phyloP scores from a whole-genome alignment of 2,113 vertebrate species.

The Grantiella picta region DNA sequence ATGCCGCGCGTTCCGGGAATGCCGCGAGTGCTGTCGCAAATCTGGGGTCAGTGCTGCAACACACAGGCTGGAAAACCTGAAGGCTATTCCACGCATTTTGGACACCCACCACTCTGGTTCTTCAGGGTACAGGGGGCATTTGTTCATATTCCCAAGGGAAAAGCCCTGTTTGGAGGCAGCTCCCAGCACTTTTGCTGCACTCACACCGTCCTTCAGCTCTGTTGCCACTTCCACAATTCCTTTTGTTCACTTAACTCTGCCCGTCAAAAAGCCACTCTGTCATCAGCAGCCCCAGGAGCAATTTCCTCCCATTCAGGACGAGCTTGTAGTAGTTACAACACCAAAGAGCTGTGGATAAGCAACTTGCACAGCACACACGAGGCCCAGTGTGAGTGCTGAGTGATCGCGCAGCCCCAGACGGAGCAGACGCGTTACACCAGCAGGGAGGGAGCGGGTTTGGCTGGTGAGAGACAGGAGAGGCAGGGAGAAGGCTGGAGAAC shows the following conservation, averaged over 20 bases:
- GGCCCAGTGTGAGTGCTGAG: neutral
- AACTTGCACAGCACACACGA: neutral
- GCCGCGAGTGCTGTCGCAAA: rapidly evolving
- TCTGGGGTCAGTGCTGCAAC: rapidly evolving
- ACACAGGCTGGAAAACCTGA: no score
- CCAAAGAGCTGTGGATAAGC: slow-evolving; percentile 33
- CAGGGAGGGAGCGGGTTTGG: neutral
- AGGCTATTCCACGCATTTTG: neutral
- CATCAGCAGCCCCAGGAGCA: neutral
- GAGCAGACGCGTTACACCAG: neutral
- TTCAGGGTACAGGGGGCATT: neutral
- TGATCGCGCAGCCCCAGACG: neutral
- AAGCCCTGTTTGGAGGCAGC: neutral
- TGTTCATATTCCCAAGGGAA: neutral
- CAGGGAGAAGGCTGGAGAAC: neutral
- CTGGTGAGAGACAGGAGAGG: neutral
- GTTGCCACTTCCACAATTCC: neutral
- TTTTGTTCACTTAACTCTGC: neutral
- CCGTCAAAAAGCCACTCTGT: neutral
- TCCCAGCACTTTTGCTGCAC: neutral
- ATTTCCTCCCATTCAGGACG: neutral
- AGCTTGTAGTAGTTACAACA: neutral
- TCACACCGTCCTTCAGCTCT: neutral
- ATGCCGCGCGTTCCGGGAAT: rapidly evolving
- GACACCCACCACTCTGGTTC: neutral